phyloP scores from a whole-genome alignment of 2,888 invertebrate species.

The Criorhina ranunculi region DNA sequence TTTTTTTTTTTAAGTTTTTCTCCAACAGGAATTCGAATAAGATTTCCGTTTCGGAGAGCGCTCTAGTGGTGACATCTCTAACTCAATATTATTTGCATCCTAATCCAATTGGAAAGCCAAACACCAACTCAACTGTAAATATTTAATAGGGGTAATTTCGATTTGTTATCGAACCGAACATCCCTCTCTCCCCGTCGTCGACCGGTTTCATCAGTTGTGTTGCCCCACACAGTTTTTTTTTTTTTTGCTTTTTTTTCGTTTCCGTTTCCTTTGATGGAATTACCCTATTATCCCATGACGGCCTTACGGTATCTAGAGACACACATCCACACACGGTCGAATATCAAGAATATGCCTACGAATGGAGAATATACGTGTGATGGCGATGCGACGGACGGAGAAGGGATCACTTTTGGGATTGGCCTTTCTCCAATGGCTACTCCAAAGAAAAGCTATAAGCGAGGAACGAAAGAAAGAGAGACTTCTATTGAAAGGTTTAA shows the following conservation, averaged over 20 bases:
- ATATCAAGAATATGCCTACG: constrained; percentile 72
- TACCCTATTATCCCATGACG: constrained; percentile 78
- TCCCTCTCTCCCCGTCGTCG: constrained; percentile 36
- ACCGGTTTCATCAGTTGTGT: constrained; percentile 49
- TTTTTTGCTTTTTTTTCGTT: constrained; percentile 28
- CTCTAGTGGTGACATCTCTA: constrained; percentile 72
- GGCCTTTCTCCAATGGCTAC: constrained; percentile 77
- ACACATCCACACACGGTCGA: constrained; percentile 56
- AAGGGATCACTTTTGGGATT: constrained; percentile 74
- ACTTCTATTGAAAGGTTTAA: constrained; percentile 76
- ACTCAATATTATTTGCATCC: constrained; percentile 75
- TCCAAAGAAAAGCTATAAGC: constrained; percentile 67
- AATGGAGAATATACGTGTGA: constrained; percentile 39
- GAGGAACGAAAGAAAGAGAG: constrained; percentile 25
- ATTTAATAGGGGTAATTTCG: constrained; percentile 78
- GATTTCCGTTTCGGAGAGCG: constrained; percentile 46
- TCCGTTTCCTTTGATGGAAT: constrained; percentile 76
- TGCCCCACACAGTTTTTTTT: constrained; percentile 24
- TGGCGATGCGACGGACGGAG: background rate
- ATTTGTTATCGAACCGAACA: constrained; percentile 75
- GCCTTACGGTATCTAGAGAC: constrained; percentile 60
- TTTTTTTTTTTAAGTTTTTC: constrained; percentile 8
- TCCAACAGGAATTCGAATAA: constrained; percentile 51
- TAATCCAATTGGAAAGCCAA: constrained; percentile 77
- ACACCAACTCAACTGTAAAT: constrained; percentile 78